Base-by-base conservation (phyloP, 2,113 vertebrate species). In the Puma concolor region DNA sequence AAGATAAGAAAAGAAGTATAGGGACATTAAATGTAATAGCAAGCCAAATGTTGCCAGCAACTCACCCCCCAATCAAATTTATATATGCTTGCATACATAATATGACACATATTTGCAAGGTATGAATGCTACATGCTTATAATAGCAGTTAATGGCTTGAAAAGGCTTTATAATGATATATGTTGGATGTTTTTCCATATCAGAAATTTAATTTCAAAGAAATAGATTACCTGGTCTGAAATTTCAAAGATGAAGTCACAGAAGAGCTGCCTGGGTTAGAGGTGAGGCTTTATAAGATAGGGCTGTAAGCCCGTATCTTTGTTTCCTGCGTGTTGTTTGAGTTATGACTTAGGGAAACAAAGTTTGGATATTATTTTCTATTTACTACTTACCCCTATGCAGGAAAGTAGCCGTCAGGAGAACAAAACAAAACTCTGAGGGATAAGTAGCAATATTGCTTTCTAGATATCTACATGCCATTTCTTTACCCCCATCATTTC, bases 301-400 rank as follows among this genome's bases (percentile, higher is more conserved):
- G 41, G 57, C 38, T 72, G 1, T 48, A 77, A 82, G 11, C 3
- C 21, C 29, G 5, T 41, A 2, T 91, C 29, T 87, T 67, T 94
- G 44, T 82, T 64, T 69, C 29, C 17, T 23, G 13, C 17, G 9
- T 36, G 4, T 19, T 63, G 83, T 93, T 50, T 97, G 71, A 96
- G 19, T 86, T 96, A 63, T 38, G n/a, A 96, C 36, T 89, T 86
- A 48, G 31, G 8, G 76, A 90, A 85, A 64, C 17, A 36, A 87
- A 52, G 15, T 92, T 50, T 92, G 8, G 11, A 74, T 93, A 36
- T 89, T 69, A 88, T 10, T 94, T 81, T 97, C 67, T 72, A 57
- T 90, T 95, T 92, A 92, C 23, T 87, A 2, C 66, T 36, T 80
- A 90, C 69, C n/a, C 15, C 23, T 33, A 66, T 31, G 54, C 15